These are phyloP conservation scores for Tetrao urogallus DNA, from an alignment of 2,113 vertebrate genomes.

Conservation along the genomic window DNA sequence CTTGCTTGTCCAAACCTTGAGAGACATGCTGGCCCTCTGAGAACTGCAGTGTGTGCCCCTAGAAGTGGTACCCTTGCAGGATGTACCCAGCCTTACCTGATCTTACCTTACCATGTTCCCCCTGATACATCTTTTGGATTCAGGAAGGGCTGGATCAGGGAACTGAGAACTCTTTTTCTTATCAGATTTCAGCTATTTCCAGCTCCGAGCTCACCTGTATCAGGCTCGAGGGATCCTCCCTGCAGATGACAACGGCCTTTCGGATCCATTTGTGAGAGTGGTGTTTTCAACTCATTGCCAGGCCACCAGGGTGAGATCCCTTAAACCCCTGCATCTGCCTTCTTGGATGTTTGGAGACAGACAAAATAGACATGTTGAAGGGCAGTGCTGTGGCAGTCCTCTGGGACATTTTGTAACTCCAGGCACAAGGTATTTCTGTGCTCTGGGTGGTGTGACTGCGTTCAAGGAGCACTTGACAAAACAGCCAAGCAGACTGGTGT, in stretches of 20 bases:
- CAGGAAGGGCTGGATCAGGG: background rate
- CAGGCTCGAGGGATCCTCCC: constrained; percentile 90
- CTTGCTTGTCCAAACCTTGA: background rate
- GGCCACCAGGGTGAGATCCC: constrained; percentile 81
- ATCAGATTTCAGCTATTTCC: constrained; percentile 88
- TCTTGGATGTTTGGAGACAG: background rate
- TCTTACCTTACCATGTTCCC: background rate
- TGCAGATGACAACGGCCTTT: constrained; percentile 91
- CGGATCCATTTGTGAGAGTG: constrained; percentile 89
- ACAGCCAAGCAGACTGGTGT: background rate
- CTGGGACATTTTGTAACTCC: background rate
- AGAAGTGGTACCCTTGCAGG: background rate
- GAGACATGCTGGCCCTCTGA: background rate
- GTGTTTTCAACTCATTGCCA: constrained; percentile 92
- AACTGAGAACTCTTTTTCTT: background rate
- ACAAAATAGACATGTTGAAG: background rate
- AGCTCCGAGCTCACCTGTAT: constrained; percentile 92
- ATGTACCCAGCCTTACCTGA: background rate
- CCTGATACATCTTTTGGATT: background rate
- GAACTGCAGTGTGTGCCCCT: background rate
- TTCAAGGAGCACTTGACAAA: background rate
- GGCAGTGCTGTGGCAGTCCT: background rate
- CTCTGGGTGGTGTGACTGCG: background rate
- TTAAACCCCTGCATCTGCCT: background rate
- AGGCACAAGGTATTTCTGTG: background rate